These are phyloP conservation scores for Stenodera caucasica DNA, from an alignment of 2,888 invertebrate species.

Conservation along the genomic window DNA sequence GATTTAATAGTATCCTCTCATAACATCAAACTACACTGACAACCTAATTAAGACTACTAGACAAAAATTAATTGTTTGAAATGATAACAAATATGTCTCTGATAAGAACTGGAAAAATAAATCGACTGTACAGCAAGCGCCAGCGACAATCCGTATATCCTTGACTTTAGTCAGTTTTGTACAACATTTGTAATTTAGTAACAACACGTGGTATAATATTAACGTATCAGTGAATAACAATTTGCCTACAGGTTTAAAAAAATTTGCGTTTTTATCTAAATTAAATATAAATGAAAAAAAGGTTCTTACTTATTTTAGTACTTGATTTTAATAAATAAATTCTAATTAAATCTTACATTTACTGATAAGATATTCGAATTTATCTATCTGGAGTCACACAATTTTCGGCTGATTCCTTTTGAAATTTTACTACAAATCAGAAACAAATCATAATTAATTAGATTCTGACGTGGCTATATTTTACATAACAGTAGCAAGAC, in stretches of 20 bases:
- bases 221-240: slow-evolving; percentile 30
- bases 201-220: slow-evolving; percentile 46
- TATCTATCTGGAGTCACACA: not conserved
- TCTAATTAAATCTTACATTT: not conserved
- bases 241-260: slow-evolving; percentile 23
- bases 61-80: slow-evolving; percentile 12
- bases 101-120: slow-evolving; percentile 26
- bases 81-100: slow-evolving; percentile 21
- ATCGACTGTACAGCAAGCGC: slow-evolving; percentile 38
- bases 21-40: slow-evolving; percentile 19
- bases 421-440: no score
- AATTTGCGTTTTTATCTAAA: not conserved
- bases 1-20: slow-evolving; percentile 13
- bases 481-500: not conserved
- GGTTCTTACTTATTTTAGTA: not conserved
- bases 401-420: not conserved
- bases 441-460: not conserved
- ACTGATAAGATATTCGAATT: not conserved
- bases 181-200: slow-evolving; percentile 40
- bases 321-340: not conserved
- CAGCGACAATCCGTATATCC: slow-evolving; percentile 43
- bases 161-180: slow-evolving; percentile 47
- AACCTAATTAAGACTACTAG: slow-evolving; percentile 15
- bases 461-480: not conserved
- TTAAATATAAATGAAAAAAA: not conserved